These are phyloP conservation scores for Myoxocephalus aenaeus DNA, from an alignment of 2,797 vertebrate species.

Conservation along the genomic window DNA sequence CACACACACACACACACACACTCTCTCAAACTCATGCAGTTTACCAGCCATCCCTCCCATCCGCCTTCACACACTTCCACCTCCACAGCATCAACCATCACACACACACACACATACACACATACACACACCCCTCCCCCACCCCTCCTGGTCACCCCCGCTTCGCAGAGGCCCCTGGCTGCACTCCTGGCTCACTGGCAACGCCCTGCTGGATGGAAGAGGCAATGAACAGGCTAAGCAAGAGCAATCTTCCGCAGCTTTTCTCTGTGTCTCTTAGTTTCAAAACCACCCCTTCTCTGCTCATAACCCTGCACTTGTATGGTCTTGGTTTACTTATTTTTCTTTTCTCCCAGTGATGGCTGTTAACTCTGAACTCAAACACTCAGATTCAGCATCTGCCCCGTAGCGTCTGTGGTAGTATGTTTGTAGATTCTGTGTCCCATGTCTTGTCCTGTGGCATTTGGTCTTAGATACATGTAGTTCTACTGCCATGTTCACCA, in stretches of 20 bases:
- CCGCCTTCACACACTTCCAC: constrained; percentile 68
- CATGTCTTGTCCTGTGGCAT: constrained; percentile 67
- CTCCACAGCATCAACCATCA: constrained; percentile 54
- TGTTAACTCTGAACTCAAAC: constrained; percentile 78
- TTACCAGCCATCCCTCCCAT: constrained; percentile 38
- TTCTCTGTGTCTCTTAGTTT: constrained; percentile 69
- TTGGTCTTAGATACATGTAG: constrained; percentile 57
- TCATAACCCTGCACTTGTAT: constrained; percentile 62
- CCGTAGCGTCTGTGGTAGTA: constrained; percentile 48
- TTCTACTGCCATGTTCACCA: constrained; percentile 35
- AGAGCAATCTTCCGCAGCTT: constrained; percentile 76
- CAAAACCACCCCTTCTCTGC: constrained; percentile 46
- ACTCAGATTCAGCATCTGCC: constrained; percentile 68
- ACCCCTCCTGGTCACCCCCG: constrained; percentile 66
- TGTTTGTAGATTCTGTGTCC: constrained; percentile 65
- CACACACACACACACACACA: constrained; percentile 72
- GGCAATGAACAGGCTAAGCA: constrained; percentile 87
- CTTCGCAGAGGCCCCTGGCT: constrained; percentile 86
- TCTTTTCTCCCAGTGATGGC: constrained; percentile 47
- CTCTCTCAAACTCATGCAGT: constrained; percentile 75
- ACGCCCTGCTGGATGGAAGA: constrained; percentile 86
- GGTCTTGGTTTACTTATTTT: constrained; percentile 45
- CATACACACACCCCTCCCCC: constrained; percentile 26
- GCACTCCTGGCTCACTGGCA: constrained; percentile 85
- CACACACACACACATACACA: constrained; percentile 31